Conservation (phyloP, 1,140 invertebrate genomes). For the Schmidtea mediterranea region DNA sequence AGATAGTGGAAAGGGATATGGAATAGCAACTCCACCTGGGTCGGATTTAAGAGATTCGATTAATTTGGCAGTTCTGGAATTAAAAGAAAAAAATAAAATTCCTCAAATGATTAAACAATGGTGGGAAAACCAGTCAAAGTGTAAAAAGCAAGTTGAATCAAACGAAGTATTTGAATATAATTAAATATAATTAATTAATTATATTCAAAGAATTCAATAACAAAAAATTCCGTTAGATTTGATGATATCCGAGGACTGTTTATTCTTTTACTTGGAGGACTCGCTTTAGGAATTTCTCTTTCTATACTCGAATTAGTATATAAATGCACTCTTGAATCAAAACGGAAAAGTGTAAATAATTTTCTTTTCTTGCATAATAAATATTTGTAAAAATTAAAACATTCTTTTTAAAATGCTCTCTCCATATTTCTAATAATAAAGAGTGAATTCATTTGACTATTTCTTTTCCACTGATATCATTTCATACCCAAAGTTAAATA, state of each 20-base stretch:
- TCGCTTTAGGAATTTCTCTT: constrained; percentile 53
- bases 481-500: no score
- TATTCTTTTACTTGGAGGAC: constrained; percentile 64
- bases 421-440: no score
- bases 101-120: constrained; percentile 18
- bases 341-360: neutral
- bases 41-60: constrained; percentile 39
- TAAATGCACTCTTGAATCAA: constrained; percentile 2
- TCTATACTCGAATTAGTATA: constrained; percentile 52
- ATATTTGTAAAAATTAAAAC: no score
- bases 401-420: no score
- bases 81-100: constrained; percentile 20
- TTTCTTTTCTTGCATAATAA: no score
- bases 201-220: no score
- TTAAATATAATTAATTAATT: no score
- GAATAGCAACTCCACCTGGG: constrained; percentile 59
- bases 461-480: no score
- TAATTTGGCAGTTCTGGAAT: constrained; percentile 20
- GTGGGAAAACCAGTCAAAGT: constrained; percentile 23
- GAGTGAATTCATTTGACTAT: no score
- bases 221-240: constrained; percentile 36
- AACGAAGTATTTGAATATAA: no score
- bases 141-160: neutral
- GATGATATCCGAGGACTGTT: constrained; percentile 84
- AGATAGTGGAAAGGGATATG: constrained; percentile 61